Conservation (phyloP, 1,140 invertebrate species). For the Coelopa frigida region DNA sequence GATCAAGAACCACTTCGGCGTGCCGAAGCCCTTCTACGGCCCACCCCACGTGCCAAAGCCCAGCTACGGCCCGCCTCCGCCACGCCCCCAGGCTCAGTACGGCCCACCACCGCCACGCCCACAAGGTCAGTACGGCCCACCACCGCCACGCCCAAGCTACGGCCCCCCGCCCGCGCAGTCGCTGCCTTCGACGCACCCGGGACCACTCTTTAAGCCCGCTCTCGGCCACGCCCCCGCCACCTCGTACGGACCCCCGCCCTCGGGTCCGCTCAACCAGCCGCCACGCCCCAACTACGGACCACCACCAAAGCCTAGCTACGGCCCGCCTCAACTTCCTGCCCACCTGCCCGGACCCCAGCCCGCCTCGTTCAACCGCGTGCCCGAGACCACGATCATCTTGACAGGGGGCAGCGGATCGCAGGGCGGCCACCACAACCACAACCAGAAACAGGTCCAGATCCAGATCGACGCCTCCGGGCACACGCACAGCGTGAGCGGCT, state of each 20-base stretch:
- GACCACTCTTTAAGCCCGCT: conserved; percentile 26
- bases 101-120: conserved; percentile 44
- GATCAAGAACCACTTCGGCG: conserved; percentile 39
- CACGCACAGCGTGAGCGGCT: conserved; percentile 34
- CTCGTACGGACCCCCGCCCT: conserved; percentile 43
- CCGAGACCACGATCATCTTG: conserved; percentile 29
- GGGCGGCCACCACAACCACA: conserved; percentile 10
- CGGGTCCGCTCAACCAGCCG: conserved; percentile 30
- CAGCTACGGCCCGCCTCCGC: conserved; percentile 34
- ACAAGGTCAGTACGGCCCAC: conserved; percentile 47
- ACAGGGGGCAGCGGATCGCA: conserved; percentile 10
- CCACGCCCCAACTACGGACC: conserved; percentile 36
- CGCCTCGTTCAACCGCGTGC: conserved; percentile 19
- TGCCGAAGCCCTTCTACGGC: conserved; percentile 45
- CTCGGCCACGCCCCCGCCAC: conserved; percentile 33
- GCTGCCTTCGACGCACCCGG: conserved; percentile 38
- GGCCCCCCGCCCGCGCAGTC: conserved; percentile 43
- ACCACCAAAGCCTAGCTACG: conserved; percentile 34
- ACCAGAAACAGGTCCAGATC: conserved; percentile 34
- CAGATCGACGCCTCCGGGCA: conserved; percentile 36
- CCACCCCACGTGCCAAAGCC: conserved; percentile 43
- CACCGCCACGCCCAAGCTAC: conserved; percentile 47
- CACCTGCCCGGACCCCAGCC: conserved; percentile 21
- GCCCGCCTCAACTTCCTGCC: conserved; percentile 28
- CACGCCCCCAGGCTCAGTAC: conserved; percentile 32